phyloP scores from a whole-genome alignment of 2,797 vertebrate species.

The Eulemur albifrons region DNA sequence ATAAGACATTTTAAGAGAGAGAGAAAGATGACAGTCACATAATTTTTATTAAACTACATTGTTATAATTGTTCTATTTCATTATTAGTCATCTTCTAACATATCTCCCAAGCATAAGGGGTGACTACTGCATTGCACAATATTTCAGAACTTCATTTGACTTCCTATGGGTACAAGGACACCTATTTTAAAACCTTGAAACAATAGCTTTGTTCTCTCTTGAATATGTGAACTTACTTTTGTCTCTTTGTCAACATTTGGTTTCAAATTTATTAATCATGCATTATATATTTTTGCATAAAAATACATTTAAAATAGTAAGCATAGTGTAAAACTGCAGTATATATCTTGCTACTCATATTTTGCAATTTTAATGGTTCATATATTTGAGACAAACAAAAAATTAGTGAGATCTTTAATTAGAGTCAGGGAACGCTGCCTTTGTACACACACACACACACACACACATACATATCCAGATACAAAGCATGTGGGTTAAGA shows the following conservation, averaged over 20 bases:
- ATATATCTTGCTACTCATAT: not conserved
- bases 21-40: not conserved
- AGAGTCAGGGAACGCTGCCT: not conserved
- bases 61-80: not conserved
- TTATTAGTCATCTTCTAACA: too few species aligned
- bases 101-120: not conserved
- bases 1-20: not conserved
- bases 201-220: not conserved
- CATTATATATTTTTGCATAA: not conserved
- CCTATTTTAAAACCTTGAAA: not conserved
- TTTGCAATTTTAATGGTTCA: not conserved
- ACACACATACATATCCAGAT: not conserved
- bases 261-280: not conserved
- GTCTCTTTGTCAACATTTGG: not conserved
- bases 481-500: not conserved
- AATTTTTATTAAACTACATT: not conserved
- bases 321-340: not conserved
- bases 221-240: not conserved
- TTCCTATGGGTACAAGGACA: not conserved
- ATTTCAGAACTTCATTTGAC: not conserved
- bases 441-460: not conserved
- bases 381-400: not conserved
- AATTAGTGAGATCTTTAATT: not conserved
- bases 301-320: not conserved
- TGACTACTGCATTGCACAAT: not conserved